Evolutionary conservation across 2,113 vertebrate species (phyloP).

Genomic region (Melanostigma gelatinosum): DNA sequence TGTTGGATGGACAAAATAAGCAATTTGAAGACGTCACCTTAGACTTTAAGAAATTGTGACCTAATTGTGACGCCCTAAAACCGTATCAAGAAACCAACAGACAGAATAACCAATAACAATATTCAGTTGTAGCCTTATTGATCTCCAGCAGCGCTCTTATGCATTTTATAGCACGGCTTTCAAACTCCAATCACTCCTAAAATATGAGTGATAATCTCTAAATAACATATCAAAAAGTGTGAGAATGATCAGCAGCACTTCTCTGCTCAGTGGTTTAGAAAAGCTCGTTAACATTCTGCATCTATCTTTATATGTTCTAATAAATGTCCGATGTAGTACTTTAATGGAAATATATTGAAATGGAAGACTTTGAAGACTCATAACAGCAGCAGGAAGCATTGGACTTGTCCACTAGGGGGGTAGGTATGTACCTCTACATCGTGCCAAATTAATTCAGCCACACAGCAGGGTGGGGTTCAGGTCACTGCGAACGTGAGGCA

Average conservation of each 20-base stretch:
- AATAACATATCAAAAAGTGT: neutral
- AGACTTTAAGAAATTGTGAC: neutral
- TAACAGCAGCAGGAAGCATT: conserved; percentile 4
- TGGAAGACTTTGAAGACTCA: neutral
- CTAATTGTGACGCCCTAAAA: neutral
- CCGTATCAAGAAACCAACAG: neutral
- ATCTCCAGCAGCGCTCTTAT: neutral
- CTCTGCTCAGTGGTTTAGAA: neutral
- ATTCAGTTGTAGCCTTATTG: neutral
- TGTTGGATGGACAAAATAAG: neutral
- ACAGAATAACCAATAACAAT: neutral
- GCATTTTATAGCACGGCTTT: neutral
- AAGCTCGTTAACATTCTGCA: neutral
- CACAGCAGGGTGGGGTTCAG: conserved; percentile 19
- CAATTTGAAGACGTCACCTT: neutral
- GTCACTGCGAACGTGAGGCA: neutral
- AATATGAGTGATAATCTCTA: neutral
- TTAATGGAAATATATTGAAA: neutral
- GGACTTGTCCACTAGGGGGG: conserved; percentile 28
- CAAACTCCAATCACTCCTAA: neutral
- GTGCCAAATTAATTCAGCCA: conserved; percentile 33
- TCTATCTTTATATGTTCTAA: neutral
- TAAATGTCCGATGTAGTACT: neutral
- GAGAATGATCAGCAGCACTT: neutral
- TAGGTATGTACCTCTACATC: neutral